Base-by-base conservation (phyloP, 1,140 invertebrate genomes). In the Panagrolaimus sp. region DNA sequence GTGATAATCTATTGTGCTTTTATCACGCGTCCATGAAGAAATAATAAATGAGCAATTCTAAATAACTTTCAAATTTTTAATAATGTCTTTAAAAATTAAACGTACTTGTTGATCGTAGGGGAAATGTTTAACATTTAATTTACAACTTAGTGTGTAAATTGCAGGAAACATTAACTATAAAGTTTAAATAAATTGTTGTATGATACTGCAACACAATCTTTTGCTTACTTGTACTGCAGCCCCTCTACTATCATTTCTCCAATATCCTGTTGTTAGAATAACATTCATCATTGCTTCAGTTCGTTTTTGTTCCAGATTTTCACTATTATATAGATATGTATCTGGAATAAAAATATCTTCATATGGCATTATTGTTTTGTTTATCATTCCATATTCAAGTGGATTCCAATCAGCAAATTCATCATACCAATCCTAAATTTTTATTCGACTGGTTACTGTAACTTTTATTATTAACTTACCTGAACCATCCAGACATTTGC, bases 221-320 rank as follows among this genome's bases (percentile, higher is more conserved):
- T n/a, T n/a, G n/a, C n/a, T n/a, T n/a, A n/a, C n/a, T n/a, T n/a
- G n/a, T n/a, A n/a, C n/a, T n/a, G n/a, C n/a, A n/a, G n/a, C n/a
- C n/a, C n/a, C n/a, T n/a, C n/a, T n/a, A n/a, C n/a, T n/a, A n/a
- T n/a, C n/a, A n/a, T n/a, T n/a, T n/a, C n/a, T n/a, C n/a, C n/a
- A n/a, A n/a, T n/a, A n/a, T n/a, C n/a, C n/a, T n/a, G n/a, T n/a
- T n/a, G n/a, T n/a, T n/a, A n/a, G n/a, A n/a, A n/a, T n/a, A 23
- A 81, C 75, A 66, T 81, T 81, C 80, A 81, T 81, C 48, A 82
- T 81, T 63, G 80, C 46, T 67, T 81, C 79, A 16, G 79, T 81
- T 65, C 80, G 80, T 45, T 81, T 80, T 43, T 76, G 43, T 63
- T 70, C 72, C 79, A 81, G n/a, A n/a, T 81, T 63, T 76, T 78